Evolutionary conservation across 2,888 invertebrate species (phyloP), one percentile per base, ranked within the genome.

Genomic region (Rhamphomyia laevipes): DNA sequence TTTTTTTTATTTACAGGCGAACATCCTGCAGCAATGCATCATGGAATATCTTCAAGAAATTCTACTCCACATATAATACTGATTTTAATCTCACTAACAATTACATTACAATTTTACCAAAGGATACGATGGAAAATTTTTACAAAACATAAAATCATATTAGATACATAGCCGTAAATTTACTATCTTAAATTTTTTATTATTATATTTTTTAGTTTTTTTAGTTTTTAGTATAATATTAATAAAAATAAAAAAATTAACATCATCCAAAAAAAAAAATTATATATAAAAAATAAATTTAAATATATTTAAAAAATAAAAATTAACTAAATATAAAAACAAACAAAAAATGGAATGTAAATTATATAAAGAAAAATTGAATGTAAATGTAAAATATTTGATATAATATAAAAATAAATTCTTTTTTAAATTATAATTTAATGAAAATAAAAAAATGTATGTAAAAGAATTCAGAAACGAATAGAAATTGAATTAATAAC

Each of bases 11-110:
- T 56, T 57, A 10, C 78, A 86, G 87, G 86, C 62, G 87, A 87
- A 74, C 85, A 86, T 67, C 87, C 87, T 60, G 87, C 86, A 50
- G 87, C 87, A 43, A 87, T 87, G 86, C 85, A 87, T 72, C 84
- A 86, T 60, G 82, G 84, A 15, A 15, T 21, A 15, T 27, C 42
- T 21, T 23, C 42, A 35, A 35, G 35, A 35, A n/a, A n/a, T 35
- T n/a, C 13, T 5, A 13, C n/a, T n/a, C n/a, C 35, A 35, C 5
- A 35, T 35, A 9, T 7, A 35, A 13, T 35, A 5, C 35, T 35
- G 13, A 35, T n/a, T n/a, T 35, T 35, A n/a, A 35, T 35, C n/a
- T 35, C 35, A 13, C 35, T 35, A 5, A 35, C 13, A n/a, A 35
- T n/a, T n/a, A n/a, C n/a, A n/a, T n/a, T 35, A n/a, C 35, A 35